Evolutionary conservation across 2,888 invertebrate species (phyloP).

Genomic region (Helobdella robusta): DNA sequence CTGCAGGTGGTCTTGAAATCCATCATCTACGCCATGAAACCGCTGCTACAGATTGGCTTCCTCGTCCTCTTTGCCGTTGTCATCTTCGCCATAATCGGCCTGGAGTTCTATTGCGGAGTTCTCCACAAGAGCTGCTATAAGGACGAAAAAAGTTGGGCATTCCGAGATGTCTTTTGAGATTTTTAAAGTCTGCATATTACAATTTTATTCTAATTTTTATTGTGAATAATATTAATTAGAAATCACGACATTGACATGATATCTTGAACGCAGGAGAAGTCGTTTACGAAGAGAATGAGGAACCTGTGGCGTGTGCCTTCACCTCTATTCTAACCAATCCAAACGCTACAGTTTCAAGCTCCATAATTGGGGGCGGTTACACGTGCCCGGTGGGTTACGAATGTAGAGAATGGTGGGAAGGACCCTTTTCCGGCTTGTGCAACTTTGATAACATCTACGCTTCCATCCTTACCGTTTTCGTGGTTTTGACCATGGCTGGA

Average conservation of each 20-base stretch:
- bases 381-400: slow-evolving; percentile 43
- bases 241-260: neutral
- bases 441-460: slow-evolving; percentile 55
- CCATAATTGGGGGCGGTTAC: slow-evolving; percentile 37
- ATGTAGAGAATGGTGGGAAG: slow-evolving; percentile 39
- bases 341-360: neutral
- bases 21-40: slow-evolving; percentile 99
- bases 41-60: slow-evolving; percentile 96
- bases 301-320: slow-evolving; percentile 13
- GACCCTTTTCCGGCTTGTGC: slow-evolving; percentile 81
- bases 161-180: neutral
- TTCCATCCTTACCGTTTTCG: slow-evolving; percentile 28
- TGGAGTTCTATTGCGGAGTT: slow-evolving; percentile 98
- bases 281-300: slow-evolving; percentile 13
- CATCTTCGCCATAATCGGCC: slow-evolving; percentile 99
- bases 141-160: slow-evolving; percentile 26
- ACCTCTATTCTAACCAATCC: neutral
- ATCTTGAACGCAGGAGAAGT: neutral
- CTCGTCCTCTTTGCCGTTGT: slow-evolving; percentile 99
- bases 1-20: slow-evolving; percentile 99
- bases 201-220: slow-evolving; percentile 6
- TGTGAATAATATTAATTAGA: neutral
- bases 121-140: slow-evolving; percentile 84
- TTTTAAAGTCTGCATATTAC: neutral
- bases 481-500: slow-evolving; percentile 63